Conservation (phyloP, 2,888 invertebrate genomes). For the Peribatodes rhomboidaria region DNA sequence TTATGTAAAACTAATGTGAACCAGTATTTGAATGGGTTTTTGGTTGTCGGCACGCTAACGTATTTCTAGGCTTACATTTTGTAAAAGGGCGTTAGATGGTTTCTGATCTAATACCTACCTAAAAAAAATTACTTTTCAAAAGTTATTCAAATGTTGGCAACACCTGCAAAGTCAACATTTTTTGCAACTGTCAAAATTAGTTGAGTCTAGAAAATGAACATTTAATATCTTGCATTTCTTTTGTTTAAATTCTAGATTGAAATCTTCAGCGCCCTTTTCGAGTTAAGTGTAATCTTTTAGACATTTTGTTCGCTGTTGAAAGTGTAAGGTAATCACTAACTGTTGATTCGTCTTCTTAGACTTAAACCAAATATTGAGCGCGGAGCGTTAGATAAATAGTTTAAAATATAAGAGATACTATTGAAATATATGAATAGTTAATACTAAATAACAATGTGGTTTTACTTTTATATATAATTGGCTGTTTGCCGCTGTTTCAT, state of each 20-base stretch:
- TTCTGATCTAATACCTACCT: slow-evolving; percentile 3
- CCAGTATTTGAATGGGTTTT: slow-evolving; percentile 62
- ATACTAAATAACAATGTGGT: slow-evolving; percentile 70
- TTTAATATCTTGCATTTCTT: neutral
- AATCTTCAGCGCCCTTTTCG: slow-evolving; percentile 30
- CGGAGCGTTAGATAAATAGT: slow-evolving; percentile 83
- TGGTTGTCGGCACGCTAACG: slow-evolving; percentile 69
- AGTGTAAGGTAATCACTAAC: slow-evolving; percentile 68
- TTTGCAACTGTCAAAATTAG: too few species aligned
- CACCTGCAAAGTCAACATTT: neutral
- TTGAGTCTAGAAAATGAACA: too few species aligned
- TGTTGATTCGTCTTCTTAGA: slow-evolving; percentile 84
- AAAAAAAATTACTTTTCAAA: neutral
- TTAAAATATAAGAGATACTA: slow-evolving; percentile 84
- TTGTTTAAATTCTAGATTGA: neutral
- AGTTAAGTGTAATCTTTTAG: slow-evolving; percentile 73
- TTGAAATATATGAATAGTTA: slow-evolving; percentile 86
- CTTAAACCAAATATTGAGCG: slow-evolving; percentile 85
- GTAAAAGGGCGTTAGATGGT: slow-evolving; percentile 28
- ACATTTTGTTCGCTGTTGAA: slow-evolving; percentile 79
- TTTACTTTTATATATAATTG: slow-evolving; percentile 55
- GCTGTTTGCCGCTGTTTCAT: too few species aligned
- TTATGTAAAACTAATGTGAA: slow-evolving; percentile 56
- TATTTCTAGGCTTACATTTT: slow-evolving; percentile 78
- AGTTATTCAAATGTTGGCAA: neutral